Evolutionary conservation across 2,888 invertebrate genomes (phyloP), one percentile per base, ranked within the genome.

Genomic region (Dicyrtoma fusca): DNA sequence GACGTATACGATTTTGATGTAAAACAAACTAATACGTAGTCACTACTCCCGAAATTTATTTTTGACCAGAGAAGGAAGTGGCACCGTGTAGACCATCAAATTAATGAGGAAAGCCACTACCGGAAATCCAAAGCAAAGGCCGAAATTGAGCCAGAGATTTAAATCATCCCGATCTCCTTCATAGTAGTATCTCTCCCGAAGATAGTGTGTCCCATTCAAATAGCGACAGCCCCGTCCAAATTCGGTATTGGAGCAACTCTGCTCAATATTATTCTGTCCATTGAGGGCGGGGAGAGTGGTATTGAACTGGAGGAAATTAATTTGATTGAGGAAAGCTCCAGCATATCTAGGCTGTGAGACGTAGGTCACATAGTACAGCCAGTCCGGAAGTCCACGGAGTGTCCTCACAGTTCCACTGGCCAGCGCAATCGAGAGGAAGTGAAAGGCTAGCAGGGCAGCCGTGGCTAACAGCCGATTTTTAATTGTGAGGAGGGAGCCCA

Each of bases 31-130:
- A 14, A 5, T 55, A 21, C 23, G 2, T 21, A 23, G 17, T 4
- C 5, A 26, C 19, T 42, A 61, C n/a, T 92, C 92, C 82, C 93
- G 88, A 85, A 95, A 95, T 84, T 95, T 95, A 75, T 91, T 90
- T 81, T 92, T 92, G 14, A 95, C 88, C 82, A 90, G 92, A 44
- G 90, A 89, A 0, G 95, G 94, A 80, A 95, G 84, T 0, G 95
- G 95, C 80, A 95, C 87, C 57, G 94, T 85, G 84, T 95, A 95
- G 68, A 95, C 85, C 74, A 95, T 88, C 83, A 94, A 89, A 83
- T 95, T 95, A 5, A 94, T 87, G 61, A 94, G 87, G 76, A 92
- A 89, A 79, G 94, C 87, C 0, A 92, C 92, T 0, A 91, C 85
- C 0, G 93, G 89, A 82, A 95, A 95, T 0, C 92, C 92, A 76